A percentile compares a stretch with the other conserved stretches of the same genome.
phyloP scores from a whole-genome alignment of 1,140 invertebrate species.

The Gryon sp. region DNA sequence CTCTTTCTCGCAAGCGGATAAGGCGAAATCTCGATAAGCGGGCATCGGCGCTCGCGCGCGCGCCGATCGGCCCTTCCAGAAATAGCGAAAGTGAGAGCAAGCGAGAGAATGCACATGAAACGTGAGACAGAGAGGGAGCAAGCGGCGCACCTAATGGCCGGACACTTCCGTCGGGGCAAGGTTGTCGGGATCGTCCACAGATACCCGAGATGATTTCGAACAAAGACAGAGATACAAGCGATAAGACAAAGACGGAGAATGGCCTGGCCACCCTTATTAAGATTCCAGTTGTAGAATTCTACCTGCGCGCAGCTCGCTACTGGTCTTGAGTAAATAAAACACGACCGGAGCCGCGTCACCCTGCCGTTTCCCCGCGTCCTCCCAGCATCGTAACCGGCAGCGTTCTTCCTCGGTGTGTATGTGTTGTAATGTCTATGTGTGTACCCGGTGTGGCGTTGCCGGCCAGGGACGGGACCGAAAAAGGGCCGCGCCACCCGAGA shows the following conservation, averaged over 20 bases:
- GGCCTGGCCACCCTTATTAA: conserved; percentile 79
- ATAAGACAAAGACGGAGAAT: conserved; percentile 66
- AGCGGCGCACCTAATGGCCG: conserved; percentile 5
- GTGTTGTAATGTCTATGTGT: too few species aligned
- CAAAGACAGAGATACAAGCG: conserved; percentile 4
- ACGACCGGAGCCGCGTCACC: conserved; percentile 73
- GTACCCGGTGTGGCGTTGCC: conserved; percentile 10
- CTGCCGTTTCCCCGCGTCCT: conserved; percentile 66
- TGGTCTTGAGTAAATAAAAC: conserved; percentile 80
- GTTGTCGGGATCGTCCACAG: conserved; percentile 15
- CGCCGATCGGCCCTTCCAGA: conserved; percentile 9
- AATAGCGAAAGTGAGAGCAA: conserved; percentile 44
- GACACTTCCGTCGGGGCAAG: conserved; percentile 49
- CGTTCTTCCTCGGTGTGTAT: conserved; percentile 55
- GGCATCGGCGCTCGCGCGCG: conserved; percentile 2
- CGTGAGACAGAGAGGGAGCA: not conserved
- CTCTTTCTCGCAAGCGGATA: conserved; percentile 13
- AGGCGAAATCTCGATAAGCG: conserved; percentile 27
- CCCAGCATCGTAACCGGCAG: conserved; percentile 48
- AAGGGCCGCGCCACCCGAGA: conserved; percentile 35
- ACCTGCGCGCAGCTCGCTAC: conserved; percentile 77
- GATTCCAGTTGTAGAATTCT: conserved; percentile 79
- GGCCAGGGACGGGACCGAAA: conserved; percentile 44
- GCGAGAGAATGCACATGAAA: too few species aligned
- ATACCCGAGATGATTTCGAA: too few species aligned